phyloP scores from a whole-genome alignment of 2,113 vertebrate genomes.

The Origma solitaria region DNA sequence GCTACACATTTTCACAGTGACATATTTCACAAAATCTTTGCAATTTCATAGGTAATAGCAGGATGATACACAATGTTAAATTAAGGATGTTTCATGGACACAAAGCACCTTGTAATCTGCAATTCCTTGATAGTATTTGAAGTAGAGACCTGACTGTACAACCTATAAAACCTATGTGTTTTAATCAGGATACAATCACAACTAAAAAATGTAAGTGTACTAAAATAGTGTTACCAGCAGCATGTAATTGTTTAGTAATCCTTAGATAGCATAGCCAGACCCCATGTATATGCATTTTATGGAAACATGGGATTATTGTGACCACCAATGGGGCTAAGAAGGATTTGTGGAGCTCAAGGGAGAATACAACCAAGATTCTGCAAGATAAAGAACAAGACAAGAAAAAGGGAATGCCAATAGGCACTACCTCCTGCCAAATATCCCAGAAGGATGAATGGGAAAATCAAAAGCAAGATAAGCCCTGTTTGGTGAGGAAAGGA shows the following conservation, averaged over 20 bases:
- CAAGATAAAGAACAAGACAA: not conserved
- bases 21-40: not conserved
- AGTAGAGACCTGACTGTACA: not conserved
- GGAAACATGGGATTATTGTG: not conserved
- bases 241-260: not conserved
- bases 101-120: not conserved
- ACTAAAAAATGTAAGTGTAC: not conserved
- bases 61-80: not conserved
- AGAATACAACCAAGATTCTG: not conserved
- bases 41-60: not conserved
- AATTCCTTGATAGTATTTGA: not conserved
- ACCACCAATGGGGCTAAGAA: not conserved
- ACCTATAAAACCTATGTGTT: not conserved
- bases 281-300: not conserved
- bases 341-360: not conserved
- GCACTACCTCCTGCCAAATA: not conserved
- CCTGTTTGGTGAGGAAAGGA: not conserved
- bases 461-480: not conserved
- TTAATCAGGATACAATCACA: not conserved
- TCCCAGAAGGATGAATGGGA: not conserved
- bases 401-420: not conserved
- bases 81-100: not conserved
- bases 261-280: not conserved
- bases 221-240: not conserved
- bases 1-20: not conserved